Evolutionary conservation across 2,888 invertebrate species (phyloP), one percentile per base, ranked within the genome.

Genomic region (Branchipolynoe longqiensis): DNA sequence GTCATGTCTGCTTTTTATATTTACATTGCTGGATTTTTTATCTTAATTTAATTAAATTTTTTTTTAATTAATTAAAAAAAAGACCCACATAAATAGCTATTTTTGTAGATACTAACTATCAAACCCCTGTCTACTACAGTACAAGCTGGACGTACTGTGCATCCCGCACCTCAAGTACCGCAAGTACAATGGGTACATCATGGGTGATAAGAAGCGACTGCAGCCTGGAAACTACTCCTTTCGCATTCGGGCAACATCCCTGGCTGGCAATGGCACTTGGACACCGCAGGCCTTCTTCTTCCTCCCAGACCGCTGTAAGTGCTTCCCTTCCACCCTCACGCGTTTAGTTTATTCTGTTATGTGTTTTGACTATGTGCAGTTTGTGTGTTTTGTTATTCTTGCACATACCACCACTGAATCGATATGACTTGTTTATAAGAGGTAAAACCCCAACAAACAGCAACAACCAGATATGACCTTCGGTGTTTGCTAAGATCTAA

Each of bases 171-270:
- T 87, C 36, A 85, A 88, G 78, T 92, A 91, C 85, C 85, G 87
- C 0, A 38, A 58, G 31, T 87, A 88, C 12, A 36, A 83, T 2
- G 88, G 90, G 0, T 91, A 91, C 28, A 89, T 90, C 82, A 88
- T 87, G 0, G 85, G 91, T n/a, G 22, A 18, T 1, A 25, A 14
- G 25, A 87, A 89, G 48, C 88, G 88, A 4, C 87, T 92, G 54
- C 94, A 95, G 59, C 95, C 97, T 58, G 98, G 98, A 38, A 97
- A 97, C 94, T 98, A 98, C 94, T 96, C 96, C 89, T 94, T 97
- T 81, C 95, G 95, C 88, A 95, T 98, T 18, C 95, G 95, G 85
- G 97, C 97, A 8, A 95, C 96, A 82, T 97, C 98, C 14, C 95
- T 97, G 87, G 96, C 96, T 81, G 97, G 97, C 12, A 92, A 92